Evolutionary conservation across 2,113 vertebrate species (phyloP).

Genomic region (Petrocephalus microphthalmus): DNA sequence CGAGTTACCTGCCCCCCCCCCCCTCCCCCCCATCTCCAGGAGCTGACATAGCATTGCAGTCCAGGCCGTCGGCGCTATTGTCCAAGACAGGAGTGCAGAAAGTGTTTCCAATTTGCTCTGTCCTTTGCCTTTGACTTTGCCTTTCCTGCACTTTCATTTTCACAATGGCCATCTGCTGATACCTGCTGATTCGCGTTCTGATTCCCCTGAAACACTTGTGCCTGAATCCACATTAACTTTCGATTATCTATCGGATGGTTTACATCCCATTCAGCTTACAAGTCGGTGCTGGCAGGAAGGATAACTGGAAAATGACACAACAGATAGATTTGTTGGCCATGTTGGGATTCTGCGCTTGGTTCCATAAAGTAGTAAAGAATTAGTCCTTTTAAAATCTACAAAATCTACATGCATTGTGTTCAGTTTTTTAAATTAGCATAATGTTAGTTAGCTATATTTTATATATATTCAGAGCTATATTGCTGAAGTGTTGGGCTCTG

Average conservation of each 20-base stretch:
- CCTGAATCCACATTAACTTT: background rate
- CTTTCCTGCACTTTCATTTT: background rate
- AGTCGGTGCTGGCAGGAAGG: background rate
- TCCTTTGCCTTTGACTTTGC: background rate
- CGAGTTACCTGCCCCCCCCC: no score
- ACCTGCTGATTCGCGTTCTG: background rate
- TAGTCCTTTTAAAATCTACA: no score
- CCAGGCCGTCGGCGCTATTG: background rate
- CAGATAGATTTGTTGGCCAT: background rate
- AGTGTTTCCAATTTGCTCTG: background rate
- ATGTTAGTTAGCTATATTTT: no score
- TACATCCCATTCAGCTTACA: background rate
- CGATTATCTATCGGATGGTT: background rate
- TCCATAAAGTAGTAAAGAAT: background rate
- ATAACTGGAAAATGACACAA: background rate
- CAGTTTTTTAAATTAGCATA: background rate
- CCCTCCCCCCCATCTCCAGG: background rate
- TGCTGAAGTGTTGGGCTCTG: background rate
- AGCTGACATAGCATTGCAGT: background rate
- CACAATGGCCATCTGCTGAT: background rate
- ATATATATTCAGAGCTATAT: background rate
- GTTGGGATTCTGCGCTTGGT: background rate
- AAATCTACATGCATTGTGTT: background rate
- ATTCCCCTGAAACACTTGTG: background rate
- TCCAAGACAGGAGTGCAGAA: background rate